phyloP scores from a whole-genome alignment of 1,140 invertebrate species.

The Ceratina calcarata region DNA sequence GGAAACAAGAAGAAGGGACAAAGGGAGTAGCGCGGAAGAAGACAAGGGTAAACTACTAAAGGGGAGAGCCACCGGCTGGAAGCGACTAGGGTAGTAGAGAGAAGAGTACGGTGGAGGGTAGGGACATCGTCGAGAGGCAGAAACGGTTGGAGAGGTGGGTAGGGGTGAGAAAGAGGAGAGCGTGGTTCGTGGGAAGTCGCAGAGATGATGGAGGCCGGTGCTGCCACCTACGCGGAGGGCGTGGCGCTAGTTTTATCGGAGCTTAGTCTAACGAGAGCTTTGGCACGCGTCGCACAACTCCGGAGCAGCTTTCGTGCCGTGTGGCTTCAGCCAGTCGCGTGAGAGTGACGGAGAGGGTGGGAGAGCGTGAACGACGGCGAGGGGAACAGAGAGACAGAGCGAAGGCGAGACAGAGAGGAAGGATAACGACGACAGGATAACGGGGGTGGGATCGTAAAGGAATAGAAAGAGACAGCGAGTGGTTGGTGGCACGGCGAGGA shows the following conservation, averaged over 20 bases:
- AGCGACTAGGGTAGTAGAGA: neutral
- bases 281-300: conserved; percentile 67
- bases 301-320: conserved; percentile 54
- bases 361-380: conserved; percentile 13
- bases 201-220: conserved; percentile 50
- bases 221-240: conserved; percentile 79
- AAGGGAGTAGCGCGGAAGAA: neutral
- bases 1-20: neutral
- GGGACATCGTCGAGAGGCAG: neutral
- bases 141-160: neutral
- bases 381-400: conserved; percentile 1
- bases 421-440: neutral
- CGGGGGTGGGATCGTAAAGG: neutral
- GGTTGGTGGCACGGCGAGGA: neutral
- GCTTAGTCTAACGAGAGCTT: conserved; percentile 64
- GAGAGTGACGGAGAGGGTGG: conserved; percentile 46
- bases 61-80: conserved; percentile 1
- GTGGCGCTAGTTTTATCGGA: conserved; percentile 78
- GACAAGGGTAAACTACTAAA: conserved; percentile 27
- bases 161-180: neutral
- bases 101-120: neutral
- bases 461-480: conserved; percentile 14
- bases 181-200: conserved; percentile 16
- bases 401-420: neutral
- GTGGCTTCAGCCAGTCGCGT: conserved; percentile 41